Base-by-base conservation (phyloP, 2,797 vertebrate species). In the Neoniphon sammara region DNA sequence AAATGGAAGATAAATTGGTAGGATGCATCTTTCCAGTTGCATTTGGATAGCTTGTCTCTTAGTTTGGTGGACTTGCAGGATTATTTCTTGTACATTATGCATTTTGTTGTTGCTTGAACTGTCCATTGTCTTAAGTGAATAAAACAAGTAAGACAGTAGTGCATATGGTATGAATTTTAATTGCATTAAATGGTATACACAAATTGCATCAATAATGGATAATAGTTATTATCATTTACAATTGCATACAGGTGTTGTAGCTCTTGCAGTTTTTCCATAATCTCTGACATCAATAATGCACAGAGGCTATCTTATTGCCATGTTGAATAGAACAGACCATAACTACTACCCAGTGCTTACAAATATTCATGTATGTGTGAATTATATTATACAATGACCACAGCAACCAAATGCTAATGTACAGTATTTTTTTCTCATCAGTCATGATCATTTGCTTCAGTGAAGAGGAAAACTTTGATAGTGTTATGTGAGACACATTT, bases 221-320 rank as follows among this genome's bases (percentile, higher is more conserved):
- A 10, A 34, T 34, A 31, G 23, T 27, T 39, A 27, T 27, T 27
- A 25, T 49, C 27, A 66, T 63, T 52, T 65, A 36, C 60, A 62
- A 11, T 30, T 27, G 25, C 46, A n/a, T 21, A 17, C 42, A 27
- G 23, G 59, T 56, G 34, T 47, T 67, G 27, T 15, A 66, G 20
- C 78, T 69, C 34, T 18, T 81, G 50, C 72, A 74, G 68, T 74
- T 75, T 83, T 23, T 20, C 66, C 17, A 46, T 21, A 73, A 34
- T 52, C 72, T 63, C n/a, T 82, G 70, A 50, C 76, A 89, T 88
- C 75, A 86, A 77, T 81, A 78, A 75, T 85, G 85, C 77, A 85
- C 71, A 66, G 0, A 56, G 63, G 73, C 66, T 83, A 75, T 84
- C 72, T 70, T 73, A 55, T 79, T 77, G 69, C 83, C 52, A 42